These are phyloP conservation scores for Alligator mississippiensis DNA, from an alignment of 2,113 vertebrate species.

Conservation along the genomic window DNA sequence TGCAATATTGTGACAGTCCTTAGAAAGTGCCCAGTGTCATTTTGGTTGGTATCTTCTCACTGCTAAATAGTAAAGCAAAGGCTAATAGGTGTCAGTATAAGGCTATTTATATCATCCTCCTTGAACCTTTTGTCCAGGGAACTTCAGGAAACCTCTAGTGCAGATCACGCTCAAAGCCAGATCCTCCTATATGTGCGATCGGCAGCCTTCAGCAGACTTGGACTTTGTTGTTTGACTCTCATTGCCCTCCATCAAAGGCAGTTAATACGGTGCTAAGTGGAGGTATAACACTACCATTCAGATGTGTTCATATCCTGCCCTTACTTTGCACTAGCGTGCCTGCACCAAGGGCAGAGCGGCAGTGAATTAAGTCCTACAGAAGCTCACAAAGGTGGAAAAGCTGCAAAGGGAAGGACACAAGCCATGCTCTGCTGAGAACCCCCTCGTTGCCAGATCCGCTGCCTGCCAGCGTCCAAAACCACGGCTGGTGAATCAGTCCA, in stretches of 20 bases:
- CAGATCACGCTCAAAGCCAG: background rate
- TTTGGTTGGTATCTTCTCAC: accelerated
- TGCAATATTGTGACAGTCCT: background rate
- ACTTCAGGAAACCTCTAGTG: background rate
- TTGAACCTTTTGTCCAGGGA: slow-evolving; percentile 15
- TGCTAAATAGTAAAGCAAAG: background rate
- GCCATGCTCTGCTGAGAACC: background rate
- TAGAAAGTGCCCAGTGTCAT: accelerated
- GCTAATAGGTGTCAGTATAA: slow-evolving; percentile 7
- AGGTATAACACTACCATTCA: background rate
- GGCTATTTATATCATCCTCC: background rate
- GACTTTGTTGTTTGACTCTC: background rate
- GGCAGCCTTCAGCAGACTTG: background rate
- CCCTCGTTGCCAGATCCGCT: background rate
- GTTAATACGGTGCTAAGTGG: background rate
- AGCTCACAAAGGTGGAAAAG: background rate
- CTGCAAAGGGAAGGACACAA: background rate
- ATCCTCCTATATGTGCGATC: background rate
- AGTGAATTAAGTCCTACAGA: accelerated
- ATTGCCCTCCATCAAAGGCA: accelerated
- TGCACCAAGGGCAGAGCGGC: background rate
- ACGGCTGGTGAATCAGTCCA: background rate
- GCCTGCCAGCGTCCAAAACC: background rate
- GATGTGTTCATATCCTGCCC: accelerated
- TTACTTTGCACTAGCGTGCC: accelerated